Conservation (phyloP, 2,888 invertebrate genomes). For the Petrolisthes manimaculis region DNA sequence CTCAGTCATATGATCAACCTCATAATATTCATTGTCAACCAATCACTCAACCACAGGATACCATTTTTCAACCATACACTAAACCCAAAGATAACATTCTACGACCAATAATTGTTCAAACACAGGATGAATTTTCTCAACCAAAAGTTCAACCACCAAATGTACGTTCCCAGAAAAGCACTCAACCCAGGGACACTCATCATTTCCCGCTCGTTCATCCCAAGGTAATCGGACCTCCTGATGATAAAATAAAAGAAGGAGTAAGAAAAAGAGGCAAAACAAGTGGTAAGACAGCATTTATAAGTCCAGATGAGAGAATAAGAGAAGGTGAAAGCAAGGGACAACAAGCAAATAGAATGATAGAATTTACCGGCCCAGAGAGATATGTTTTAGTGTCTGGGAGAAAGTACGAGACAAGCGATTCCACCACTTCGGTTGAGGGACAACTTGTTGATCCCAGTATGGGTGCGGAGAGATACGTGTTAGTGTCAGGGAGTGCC, state of each 20-base stretch:
- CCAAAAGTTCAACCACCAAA: no score
- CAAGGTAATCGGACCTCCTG: not conserved
- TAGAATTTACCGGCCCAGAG: constrained; percentile 12
- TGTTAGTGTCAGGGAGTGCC: not conserved
- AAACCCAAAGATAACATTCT: no score
- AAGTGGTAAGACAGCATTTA: constrained; percentile 14
- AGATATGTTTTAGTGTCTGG: constrained; percentile 27
- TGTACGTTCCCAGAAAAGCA: no score
- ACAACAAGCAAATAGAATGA: not conserved
- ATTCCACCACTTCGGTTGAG: not conserved
- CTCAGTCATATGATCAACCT: no score
- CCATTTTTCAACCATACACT: no score
- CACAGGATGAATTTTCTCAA: no score
- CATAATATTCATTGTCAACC: no score
- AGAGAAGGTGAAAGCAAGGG: not conserved
- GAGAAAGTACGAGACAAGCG: not conserved
- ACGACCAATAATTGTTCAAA: no score
- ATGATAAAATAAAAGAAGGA: not conserved
- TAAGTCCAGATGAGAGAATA: not conserved
- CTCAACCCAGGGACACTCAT: no score
- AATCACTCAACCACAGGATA: no score
- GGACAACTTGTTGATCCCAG: not conserved
- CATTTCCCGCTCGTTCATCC: no score
- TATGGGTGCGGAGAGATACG: not conserved
- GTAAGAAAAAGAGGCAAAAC: not conserved